These are phyloP conservation scores for Amazona vittata DNA, from an alignment of 2,113 vertebrate species.

Conservation along the genomic window DNA sequence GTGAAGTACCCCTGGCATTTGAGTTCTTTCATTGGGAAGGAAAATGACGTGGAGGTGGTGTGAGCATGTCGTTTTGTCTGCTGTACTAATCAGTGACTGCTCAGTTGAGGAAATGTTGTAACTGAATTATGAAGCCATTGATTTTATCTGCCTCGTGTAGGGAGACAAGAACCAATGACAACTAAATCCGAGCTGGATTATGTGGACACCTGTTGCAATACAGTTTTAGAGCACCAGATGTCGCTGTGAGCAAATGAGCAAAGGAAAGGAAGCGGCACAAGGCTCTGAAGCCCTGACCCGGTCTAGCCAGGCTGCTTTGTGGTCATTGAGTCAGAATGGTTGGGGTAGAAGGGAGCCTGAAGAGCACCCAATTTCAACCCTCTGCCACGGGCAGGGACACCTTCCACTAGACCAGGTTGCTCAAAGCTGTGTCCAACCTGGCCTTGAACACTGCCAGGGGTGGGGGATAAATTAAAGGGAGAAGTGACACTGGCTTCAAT, in stretches of 20 bases:
- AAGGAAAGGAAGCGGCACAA: not conserved
- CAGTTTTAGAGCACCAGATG: not conserved
- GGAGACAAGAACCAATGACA: not conserved
- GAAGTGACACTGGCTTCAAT: not conserved
- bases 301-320: not conserved
- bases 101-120: not conserved
- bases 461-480: not conserved
- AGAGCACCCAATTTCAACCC: not conserved
- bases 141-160: not conserved
- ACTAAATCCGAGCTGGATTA: not conserved
- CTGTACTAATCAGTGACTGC: not conserved
- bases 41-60: not conserved
- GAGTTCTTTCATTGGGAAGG: not conserved
- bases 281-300: too few species aligned
- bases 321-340: not conserved
- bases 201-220: fast-evolving
- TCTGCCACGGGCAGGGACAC: not conserved
- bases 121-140: not conserved
- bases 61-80: not conserved
- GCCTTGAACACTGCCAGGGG: not conserved
- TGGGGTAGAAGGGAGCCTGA: not conserved
- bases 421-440: not conserved
- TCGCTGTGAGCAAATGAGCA: not conserved
- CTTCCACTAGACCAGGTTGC: not conserved
- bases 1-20: not conserved